Base-by-base conservation (phyloP, 2,888 invertebrate genomes). In the Plagodis dolabraria region DNA sequence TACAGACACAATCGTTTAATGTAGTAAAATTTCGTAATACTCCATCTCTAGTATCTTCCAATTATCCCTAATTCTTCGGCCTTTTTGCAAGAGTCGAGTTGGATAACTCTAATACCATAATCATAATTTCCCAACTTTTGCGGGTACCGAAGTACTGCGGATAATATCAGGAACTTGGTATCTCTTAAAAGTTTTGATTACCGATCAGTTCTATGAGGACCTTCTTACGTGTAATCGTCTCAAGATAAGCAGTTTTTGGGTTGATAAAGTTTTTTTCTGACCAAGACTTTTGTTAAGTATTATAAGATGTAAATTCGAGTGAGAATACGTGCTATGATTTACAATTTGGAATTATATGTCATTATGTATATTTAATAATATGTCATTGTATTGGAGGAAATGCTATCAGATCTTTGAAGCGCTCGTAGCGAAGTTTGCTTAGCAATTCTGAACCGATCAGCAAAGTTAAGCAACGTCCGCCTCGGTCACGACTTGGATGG, bases 81-180 rank as follows among this genome's bases (percentile, higher is more conserved):
- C 68, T 69, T 69, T 22, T 22, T 67, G 64, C 61, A 65, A 72
- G 73, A 76, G 76, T 76, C 71, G 67, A 72, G 71, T 77, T 79
- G 72, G 71, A 72, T 71, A 74, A 72, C 74, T 76, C 67, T 70
- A 69, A 74, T 62, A 70, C 70, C 70, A 76, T 80, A 78, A 80
- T 79, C 79, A 75, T 79, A 75, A 79, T 74, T 79, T 69, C 60
- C 69, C 53, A 78, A 79, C 68, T 78, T 80, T 65, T 64, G 67
- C 60, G 56, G 57, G 59, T 48, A 67, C 65, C 57, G 57, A 54
- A 53, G 60, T 64, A 61, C 49, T 61, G 60, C 46, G 64, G 60
- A 66, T 66, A 72, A 74, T 75, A 78, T 77, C 73, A 69, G 65
- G 67, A 77, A 79, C 72, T 79, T 74, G 76, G 70, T 76, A 79